Conservation (phyloP, 2,113 vertebrate species). For the Cheirogaleus medius region DNA sequence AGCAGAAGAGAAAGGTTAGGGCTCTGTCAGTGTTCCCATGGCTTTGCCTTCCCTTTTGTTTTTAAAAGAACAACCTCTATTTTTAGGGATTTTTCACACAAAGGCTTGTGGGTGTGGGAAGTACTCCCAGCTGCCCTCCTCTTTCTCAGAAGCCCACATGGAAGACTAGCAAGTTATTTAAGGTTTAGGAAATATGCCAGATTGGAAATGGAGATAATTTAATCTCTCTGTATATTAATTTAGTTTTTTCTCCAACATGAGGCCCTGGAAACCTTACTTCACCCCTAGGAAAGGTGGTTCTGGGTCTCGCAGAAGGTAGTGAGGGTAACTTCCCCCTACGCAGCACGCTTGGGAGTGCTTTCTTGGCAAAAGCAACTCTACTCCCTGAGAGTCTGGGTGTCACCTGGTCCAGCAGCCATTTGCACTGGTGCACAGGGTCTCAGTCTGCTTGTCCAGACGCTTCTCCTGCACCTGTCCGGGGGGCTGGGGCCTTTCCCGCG, state of each 20-base stretch:
- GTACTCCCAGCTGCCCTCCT: conserved; percentile 66
- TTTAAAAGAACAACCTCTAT: conserved; percentile 70
- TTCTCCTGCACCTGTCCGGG: not conserved
- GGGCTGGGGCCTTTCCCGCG: too few relatives aligned
- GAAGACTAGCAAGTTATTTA: conserved; percentile 67
- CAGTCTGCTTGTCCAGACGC: not conserved
- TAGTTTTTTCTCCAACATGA: not conserved
- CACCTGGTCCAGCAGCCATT: not conserved
- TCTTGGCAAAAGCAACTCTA: not conserved
- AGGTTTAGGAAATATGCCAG: conserved; percentile 52
- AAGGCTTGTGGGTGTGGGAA: conserved; percentile 69
- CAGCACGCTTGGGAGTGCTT: not conserved
- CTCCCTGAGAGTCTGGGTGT: not conserved
- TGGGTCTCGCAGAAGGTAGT: not conserved
- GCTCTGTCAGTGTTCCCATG: not conserved
- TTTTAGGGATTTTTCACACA: conserved; percentile 69
- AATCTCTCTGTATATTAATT: conserved; percentile 8
- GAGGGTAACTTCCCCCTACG: too few relatives aligned
- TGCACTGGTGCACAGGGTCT: not conserved
- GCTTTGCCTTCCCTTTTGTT: conserved; percentile 63
- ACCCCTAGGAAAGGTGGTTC: not conserved
- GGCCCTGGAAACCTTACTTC: not conserved
- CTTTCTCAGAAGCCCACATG: conserved; percentile 55
- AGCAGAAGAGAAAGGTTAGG: not conserved
- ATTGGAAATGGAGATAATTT: conserved; percentile 58